Evolutionary conservation across 1,140 invertebrate species (phyloP).

Genomic region (Aphis gossypii): DNA sequence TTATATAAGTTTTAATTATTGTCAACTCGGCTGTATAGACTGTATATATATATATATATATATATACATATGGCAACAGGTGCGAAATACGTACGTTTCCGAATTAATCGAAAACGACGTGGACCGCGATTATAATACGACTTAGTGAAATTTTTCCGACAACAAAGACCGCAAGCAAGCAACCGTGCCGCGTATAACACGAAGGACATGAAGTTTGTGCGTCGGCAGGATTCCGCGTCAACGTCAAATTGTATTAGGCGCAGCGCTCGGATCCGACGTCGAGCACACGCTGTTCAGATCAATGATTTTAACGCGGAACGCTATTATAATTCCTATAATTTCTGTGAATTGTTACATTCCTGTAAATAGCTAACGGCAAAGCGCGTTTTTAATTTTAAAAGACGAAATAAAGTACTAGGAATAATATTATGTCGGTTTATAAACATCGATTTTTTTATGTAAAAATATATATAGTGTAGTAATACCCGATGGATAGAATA

Average conservation of each 20-base stretch:
- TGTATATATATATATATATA: not conserved
- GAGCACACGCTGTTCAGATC: too few species aligned
- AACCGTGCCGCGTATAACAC: not conserved
- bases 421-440: too few species aligned
- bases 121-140: not conserved
- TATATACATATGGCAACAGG: not conserved
- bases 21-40: not conserved
- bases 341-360: too few species aligned
- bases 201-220: not conserved
- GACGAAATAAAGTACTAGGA: too few species aligned
- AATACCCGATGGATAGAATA: too few species aligned
- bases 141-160: not conserved
- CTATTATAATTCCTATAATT: too few species aligned
- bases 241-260: not conserved
- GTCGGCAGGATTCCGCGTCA: not conserved
- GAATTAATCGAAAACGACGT: slow-evolving; percentile 5
- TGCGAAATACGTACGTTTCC: not conserved
- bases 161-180: not conserved
- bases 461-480: too few species aligned
- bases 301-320: not conserved
- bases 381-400: too few species aligned
- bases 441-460: too few species aligned
- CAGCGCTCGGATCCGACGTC: too few species aligned
- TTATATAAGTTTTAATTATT: slow-evolving; percentile 41
- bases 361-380: too few species aligned